Conservation (phyloP, 2,888 invertebrate species). For the Muschampia plurimacula region DNA sequence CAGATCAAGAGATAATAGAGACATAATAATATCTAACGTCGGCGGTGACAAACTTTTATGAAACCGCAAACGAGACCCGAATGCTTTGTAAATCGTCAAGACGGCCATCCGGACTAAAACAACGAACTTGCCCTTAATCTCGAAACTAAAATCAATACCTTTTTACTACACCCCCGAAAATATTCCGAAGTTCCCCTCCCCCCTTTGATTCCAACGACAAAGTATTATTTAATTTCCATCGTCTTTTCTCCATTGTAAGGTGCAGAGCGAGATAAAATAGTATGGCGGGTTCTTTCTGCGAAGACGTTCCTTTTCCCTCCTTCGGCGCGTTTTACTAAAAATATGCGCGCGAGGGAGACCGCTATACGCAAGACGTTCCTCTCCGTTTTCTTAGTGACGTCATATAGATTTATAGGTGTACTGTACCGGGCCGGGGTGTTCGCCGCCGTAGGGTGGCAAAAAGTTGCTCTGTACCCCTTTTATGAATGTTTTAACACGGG, state of each 20-base stretch:
- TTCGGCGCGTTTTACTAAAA: slow-evolving; percentile 49
- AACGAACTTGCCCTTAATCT: slow-evolving; percentile 60
- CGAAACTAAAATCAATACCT: slow-evolving; percentile 81
- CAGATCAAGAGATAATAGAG: neutral
- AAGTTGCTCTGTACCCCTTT: slow-evolving; percentile 68
- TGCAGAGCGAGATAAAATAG: slow-evolving; percentile 65
- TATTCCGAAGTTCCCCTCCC: slow-evolving; percentile 71
- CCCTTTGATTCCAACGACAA: slow-evolving; percentile 83
- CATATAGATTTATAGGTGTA: slow-evolving; percentile 84
- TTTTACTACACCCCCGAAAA: slow-evolving; percentile 78
- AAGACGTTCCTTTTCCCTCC: slow-evolving; percentile 68
- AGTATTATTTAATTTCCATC: slow-evolving; percentile 84
- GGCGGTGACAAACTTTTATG: slow-evolving; percentile 10
- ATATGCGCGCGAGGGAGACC: slow-evolving; percentile 62
- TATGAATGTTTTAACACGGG: slow-evolving; percentile 65
- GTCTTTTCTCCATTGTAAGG: slow-evolving; percentile 84
- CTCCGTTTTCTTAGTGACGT: slow-evolving; percentile 83
- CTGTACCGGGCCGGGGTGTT: slow-evolving; percentile 54
- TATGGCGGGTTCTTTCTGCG: slow-evolving; percentile 64
- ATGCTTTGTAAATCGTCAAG: slow-evolving; percentile 9
- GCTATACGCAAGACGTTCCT: slow-evolving; percentile 75
- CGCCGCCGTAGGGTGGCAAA: slow-evolving; percentile 60
- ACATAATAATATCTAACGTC: slow-evolving; percentile 9
- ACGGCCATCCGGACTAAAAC: slow-evolving; percentile 9
- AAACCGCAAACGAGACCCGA: slow-evolving; percentile 20